Evolutionary conservation across 2,888 invertebrate genomes (phyloP), one percentile per base, ranked within the genome.

Genomic region (Phragmatobia fuliginosa): DNA sequence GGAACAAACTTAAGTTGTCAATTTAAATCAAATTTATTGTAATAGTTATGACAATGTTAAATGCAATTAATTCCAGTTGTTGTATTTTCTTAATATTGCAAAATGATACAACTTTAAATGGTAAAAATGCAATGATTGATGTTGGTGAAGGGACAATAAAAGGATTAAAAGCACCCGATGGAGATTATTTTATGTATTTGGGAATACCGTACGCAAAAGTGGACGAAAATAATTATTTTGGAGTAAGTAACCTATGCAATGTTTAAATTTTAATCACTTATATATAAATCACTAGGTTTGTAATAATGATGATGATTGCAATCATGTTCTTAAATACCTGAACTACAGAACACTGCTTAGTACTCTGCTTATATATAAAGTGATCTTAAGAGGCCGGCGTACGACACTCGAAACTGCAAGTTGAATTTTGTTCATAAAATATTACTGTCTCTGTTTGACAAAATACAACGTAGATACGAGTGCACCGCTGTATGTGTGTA

Each of bases 161-260:
- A 62, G 71, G 71, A 8, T 25, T 66, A 11, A 58, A 31, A 3
- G 41, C 71, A 45, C 3, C 41, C 16, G 62, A 72, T 68, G 68
- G 68, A 0, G 62, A 66, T 18, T 73, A 67, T 65, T 61, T 25
- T 36, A 73, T 67, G 70, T 73, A 60, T 59, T 28, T 70, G 45
- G 73, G 73, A 4, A 67, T 73, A 65, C 73, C 70, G 1, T 73
- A 70, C 28, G 73, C 65, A 14, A 45, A 49, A n/a, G 49, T 73
- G 5, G 41, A 67, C 11, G 11, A 41, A 1, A 21, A 25, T 18
- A 73, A 70, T 62, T 62, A 62, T 28, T 73, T 73, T 67, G 73
- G 67, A 32, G 73, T 73, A 62, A 73, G 73, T 73, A 41, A 31
- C 1, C 41, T 62, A n/a, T 65, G 8, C n/a, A 16, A 18, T 25